Evolutionary conservation across 2,888 invertebrate genomes (phyloP), one percentile per base, ranked within the genome.

Genomic region (Seira musarum): DNA sequence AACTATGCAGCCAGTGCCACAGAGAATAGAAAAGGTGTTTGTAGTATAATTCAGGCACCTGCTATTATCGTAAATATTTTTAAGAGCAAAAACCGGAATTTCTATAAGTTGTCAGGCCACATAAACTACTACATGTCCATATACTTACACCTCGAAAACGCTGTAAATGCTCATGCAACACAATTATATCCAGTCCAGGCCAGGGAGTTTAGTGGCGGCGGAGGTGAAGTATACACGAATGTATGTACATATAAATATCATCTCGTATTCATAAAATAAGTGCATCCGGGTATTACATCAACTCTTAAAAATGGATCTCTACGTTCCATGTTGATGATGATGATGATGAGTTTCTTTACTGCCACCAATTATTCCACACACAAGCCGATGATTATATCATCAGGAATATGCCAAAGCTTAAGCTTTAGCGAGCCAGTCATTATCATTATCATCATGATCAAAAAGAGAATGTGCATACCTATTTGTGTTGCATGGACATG

Each of bases 211-310:
- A 13, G 40, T 40, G 40, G 40, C 13, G 40, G 40, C 13, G 40
- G 40, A 8, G 40, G 40, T 40, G 40, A 40, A 13, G 40, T 40
- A 40, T 40, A 8, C 13, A 40, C 13, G 40, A n/a, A n/a, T n/a
- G n/a, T n/a, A n/a, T n/a, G n/a, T n/a, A n/a, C n/a, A n/a, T 40
- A 40, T 40, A 40, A 13, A 40, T 40, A 40, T 40, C 6, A 8
- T 8, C 40, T 40, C 40, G n/a, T 40, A 40, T 40, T 13, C 13
- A 40, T 40, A 40, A 40, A 40, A 24, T 49, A 70, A 77, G 70
- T 49, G 78, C 78, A 78, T 78, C 78, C 78, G 78, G 78, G 78
- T 78, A 71, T 78, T 78, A 78, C 78, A 78, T 78, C 76, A 77
- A 77, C 76, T 63, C 70, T 49, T 64, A 53, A 78, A n/a, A 78